Evolutionary conservation across 2,113 vertebrate genomes (phyloP), one percentile per base, ranked within the genome.

Genomic region (Nerophis ophidion): DNA sequence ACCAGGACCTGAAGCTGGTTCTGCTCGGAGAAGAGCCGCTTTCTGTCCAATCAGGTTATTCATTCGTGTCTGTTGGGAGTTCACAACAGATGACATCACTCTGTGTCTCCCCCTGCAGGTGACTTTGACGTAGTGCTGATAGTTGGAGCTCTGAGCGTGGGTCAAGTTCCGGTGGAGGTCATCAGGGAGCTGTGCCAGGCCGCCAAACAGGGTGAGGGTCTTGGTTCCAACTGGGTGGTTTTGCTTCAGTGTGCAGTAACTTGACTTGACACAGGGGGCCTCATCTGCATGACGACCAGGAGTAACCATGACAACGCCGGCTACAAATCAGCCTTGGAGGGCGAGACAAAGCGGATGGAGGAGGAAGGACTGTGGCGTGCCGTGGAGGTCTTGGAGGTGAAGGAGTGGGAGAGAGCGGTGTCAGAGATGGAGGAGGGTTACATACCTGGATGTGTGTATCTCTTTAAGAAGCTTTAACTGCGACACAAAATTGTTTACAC

Each of bases 261-360:
- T 44, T 11, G 12, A 44, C 11, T 34, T 12, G 1, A 34, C 45
- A 12, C 69, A 96, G 95, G 94, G 4, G 95, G 95, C 5, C 87
- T 87, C 40, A 36, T 95, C 55, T 98, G 95, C 81, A 87, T 98
- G 89, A 98, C 93, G 0, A 96, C 93, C 0, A 89, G 94, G 76
- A 75, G 70, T 62, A 93, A 94, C 69, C 11, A 1, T 0, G 88
- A 89, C 0, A 98, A 96, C 71, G 26, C 79, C 54, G 64, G 26
- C 0, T 98, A 93, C 88, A 93, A 93, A 77, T 76, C 40, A 0
- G 67, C 79, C 0, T 77, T 98, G 81, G 90, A 94, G 57, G 52
- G 11, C 0, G 51, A 66, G 26, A 73, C 94, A 76, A 72, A 54
- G 56, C 7, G 46, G 42, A 88, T 98, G 84, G 91, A 93, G 71